phyloP scores from a whole-genome alignment of 1,140 invertebrate species.

The Diploscapter pachys region DNA sequence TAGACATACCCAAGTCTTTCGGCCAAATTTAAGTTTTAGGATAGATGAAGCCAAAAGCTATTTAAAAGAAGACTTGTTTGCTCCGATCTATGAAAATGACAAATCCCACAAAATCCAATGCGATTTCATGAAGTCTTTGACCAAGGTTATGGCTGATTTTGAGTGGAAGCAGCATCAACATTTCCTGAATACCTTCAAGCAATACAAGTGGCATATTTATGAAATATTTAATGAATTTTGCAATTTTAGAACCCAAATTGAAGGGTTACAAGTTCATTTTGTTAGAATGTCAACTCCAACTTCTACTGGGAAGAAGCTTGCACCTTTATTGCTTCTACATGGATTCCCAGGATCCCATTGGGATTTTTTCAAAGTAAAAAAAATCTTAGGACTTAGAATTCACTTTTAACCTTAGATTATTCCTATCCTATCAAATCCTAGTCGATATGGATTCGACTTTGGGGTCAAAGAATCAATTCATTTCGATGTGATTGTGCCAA shows the following conservation, averaged over 20 bases:
- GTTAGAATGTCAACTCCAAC: slow-evolving; percentile 33
- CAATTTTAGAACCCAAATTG: slow-evolving; percentile 42
- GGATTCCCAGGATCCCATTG: slow-evolving; percentile 42
- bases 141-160: slow-evolving; percentile 30
- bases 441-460: slow-evolving; percentile 44
- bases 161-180: slow-evolving; percentile 45
- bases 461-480: slow-evolving; percentile 34
- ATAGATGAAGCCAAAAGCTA: no score
- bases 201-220: slow-evolving; percentile 37
- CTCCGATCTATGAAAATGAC: not conserved
- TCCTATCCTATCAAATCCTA: slow-evolving; percentile 41
- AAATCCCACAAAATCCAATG: not conserved
- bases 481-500: slow-evolving; percentile 45
- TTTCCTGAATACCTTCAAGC: slow-evolving; percentile 45
- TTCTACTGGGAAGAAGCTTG: slow-evolving; percentile 21
- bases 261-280: slow-evolving; percentile 43
- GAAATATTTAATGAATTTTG: not conserved
- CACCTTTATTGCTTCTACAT: slow-evolving; percentile 39
- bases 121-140: slow-evolving; percentile 35
- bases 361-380: slow-evolving; percentile 44
- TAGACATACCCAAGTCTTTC: no score
- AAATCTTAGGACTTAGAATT: not conserved
- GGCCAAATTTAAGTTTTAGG: no score
- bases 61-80: no score
- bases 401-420: slow-evolving; percentile 20